phyloP scores from a whole-genome alignment of 1,140 invertebrate species.

The Cryptotermes secundus region DNA sequence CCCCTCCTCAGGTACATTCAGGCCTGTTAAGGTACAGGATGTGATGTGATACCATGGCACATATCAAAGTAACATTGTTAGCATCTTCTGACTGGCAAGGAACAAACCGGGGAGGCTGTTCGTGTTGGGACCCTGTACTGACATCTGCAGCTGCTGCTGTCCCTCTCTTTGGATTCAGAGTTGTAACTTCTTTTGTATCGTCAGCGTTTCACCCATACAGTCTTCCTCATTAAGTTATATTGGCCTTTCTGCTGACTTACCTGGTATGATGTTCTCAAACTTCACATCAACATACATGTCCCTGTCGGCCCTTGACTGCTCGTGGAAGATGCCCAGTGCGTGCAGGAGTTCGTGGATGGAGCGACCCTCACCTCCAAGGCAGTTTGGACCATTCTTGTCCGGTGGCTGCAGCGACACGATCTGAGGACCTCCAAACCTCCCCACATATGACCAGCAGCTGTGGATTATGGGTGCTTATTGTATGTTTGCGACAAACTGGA shows the following conservation, averaged over 20 bases:
- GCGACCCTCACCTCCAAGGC: conserved; percentile 59
- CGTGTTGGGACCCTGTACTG: no score
- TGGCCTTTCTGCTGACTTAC: conserved; percentile 42
- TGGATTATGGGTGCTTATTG: not conserved
- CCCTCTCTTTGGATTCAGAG: no score
- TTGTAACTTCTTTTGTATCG: no score
- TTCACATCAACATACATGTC: conserved; percentile 60
- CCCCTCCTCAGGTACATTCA: no score
- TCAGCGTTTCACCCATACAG: no score
- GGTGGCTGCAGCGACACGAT: conserved; percentile 64
- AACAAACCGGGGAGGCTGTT: no score
- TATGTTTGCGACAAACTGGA: not conserved
- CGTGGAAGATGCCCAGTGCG: conserved; percentile 64
- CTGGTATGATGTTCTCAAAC: conserved; percentile 56
- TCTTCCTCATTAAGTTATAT: no score
- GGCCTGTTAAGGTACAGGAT: no score
- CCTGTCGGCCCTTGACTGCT: conserved; percentile 62
- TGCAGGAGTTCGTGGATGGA: conserved; percentile 69
- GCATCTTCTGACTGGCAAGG: no score
- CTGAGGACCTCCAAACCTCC: conserved; percentile 62
- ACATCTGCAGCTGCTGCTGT: no score
- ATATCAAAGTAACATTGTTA: no score
- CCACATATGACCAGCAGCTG: conserved; percentile 69
- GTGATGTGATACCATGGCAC: no score
- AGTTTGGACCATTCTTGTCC: conserved; percentile 56